These are phyloP conservation scores for Chlorodrepanis virens DNA, from an alignment of 2,113 vertebrate species.

Conservation along the genomic window DNA sequence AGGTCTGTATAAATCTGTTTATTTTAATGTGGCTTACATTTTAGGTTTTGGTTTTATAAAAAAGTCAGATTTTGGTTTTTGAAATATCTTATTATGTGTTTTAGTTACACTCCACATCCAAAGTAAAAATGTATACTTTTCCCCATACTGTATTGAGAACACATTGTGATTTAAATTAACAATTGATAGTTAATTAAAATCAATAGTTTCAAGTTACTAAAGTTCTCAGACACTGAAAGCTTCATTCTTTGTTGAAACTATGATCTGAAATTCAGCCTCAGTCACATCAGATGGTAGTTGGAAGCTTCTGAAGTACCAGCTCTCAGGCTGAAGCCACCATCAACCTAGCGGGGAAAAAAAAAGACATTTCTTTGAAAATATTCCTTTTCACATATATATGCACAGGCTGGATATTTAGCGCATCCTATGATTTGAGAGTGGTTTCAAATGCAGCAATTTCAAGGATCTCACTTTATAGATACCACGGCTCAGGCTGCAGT, in stretches of 20 bases:
- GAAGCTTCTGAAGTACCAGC: not conserved
- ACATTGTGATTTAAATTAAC: not conserved
- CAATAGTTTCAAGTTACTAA: not conserved
- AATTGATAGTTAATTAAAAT: not conserved
- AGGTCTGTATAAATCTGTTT: not conserved
- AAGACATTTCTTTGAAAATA: not conserved
- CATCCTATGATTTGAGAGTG: not conserved
- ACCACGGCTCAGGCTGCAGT: not conserved
- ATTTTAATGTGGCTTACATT: not conserved
- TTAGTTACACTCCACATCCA: not conserved
- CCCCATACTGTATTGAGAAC: not conserved
- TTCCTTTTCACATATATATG: not conserved
- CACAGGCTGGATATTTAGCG: not conserved
- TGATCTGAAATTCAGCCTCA: not conserved
- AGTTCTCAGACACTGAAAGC: not conserved
- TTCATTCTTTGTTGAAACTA: not conserved
- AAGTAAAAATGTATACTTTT: not conserved
- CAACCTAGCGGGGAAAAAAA: not conserved
- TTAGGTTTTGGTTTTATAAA: not conserved
- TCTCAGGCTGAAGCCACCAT: not conserved
- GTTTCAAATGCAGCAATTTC: slow-evolving; percentile 21
- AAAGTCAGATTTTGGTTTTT: not conserved
- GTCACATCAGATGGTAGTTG: not conserved
- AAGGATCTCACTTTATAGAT: slow-evolving; percentile 15
- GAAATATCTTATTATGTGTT: not conserved